Conservation (phyloP, 2,888 invertebrate genomes). For the Ernsta delagoae region DNA sequence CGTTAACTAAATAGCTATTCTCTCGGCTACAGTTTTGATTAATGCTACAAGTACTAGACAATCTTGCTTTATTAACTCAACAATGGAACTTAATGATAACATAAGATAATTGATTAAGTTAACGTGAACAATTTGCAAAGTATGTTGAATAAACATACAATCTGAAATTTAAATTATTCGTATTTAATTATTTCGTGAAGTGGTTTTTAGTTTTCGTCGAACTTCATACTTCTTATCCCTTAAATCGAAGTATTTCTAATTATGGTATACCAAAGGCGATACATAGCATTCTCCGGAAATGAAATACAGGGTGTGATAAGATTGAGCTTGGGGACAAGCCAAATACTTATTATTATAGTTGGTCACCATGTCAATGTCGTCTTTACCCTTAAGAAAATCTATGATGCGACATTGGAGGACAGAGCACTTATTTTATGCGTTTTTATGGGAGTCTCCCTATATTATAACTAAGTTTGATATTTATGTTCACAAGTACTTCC, state of each 20-base stretch:
- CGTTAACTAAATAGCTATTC: constrained; percentile 6
- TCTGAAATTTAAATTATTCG: constrained; percentile 4
- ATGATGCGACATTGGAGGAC: no score
- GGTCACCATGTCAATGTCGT: no score
- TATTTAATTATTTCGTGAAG: background rate
- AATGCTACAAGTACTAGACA: background rate
- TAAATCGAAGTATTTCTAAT: background rate
- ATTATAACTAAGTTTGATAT: no score
- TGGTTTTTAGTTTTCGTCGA: background rate
- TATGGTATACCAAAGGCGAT: no score
- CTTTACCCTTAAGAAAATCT: no score
- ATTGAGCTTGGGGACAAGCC: no score
- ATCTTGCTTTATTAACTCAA: constrained; percentile 8
- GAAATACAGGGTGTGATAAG: no score
- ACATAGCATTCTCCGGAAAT: no score
- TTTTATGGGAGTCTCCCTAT: no score
- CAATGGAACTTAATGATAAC: constrained; percentile 8
- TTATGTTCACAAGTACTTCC: no score
- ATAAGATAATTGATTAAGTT: constrained; percentile 11
- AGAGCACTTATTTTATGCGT: no score
- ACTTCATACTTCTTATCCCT: background rate
- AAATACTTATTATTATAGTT: no score
- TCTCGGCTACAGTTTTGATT: constrained; percentile 6
- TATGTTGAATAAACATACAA: background rate
- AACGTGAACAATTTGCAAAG: background rate